Evolutionary conservation across 2,888 invertebrate genomes (phyloP), one percentile per base, ranked within the genome.

Genomic region (Antheraea yamamai): DNA sequence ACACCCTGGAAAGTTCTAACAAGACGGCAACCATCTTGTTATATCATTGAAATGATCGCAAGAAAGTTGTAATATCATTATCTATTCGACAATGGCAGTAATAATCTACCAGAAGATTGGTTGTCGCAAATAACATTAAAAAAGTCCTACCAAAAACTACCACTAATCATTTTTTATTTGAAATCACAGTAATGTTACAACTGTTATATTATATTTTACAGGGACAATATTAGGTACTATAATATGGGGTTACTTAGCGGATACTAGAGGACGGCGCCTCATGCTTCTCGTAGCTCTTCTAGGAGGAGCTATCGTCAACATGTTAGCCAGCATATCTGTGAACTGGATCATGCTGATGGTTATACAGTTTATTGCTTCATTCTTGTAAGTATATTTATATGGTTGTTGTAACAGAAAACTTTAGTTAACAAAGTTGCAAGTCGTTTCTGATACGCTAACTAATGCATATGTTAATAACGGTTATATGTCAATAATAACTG

Each of bases 281-380:
- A 89, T 90, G 85, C 80, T 94, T 61, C 75, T 93, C 12, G 78
- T 84, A 1, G 84, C 93, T 0, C 80, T 93, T 51, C n/a, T 85
- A 0, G 80, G 87, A 0, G 83, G 88, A 2, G 84, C 87, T 1
- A 4, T 81, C 0, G 75, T 92, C 75, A 93, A 94, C 79, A 82
- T 85, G 3, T n/a, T 92, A 8, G 90, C 89, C 77, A 90, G 90
- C 77, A 78, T 93, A 12, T 93, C 94, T 0, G 87, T 93, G 76
- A 90, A 92, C 79, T 94, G 94, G 94, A 76, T 91, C 75, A 93
- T 93, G 94, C 81, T 94, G 18, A 81, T 93, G 80, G 66, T 87
- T 6, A 76, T 93, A 18, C 92, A 92, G 78, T 87, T 92, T 47
- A 12, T 88, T 14, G 90, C 90, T 55, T 81, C 91, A 0, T 61